Evolutionary conservation across 1,140 invertebrate species (phyloP).

Genomic region (Aphelenchoides fujianensis): DNA sequence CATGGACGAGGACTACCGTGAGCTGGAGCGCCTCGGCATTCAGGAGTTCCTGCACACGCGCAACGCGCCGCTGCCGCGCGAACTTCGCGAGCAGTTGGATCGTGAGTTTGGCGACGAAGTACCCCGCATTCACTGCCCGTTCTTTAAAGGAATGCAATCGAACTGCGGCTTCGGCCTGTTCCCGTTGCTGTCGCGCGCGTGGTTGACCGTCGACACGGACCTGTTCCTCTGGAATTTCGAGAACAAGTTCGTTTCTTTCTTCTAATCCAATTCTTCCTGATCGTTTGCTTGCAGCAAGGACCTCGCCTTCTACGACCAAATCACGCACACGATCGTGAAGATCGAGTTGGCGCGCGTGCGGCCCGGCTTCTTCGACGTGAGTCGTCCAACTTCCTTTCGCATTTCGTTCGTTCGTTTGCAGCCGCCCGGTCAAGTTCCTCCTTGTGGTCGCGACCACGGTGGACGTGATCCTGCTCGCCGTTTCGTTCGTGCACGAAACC

Average conservation of each 20-base stretch:
- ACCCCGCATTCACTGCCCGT: constrained; percentile 1
- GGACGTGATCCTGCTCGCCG: constrained; percentile 84
- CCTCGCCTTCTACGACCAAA: constrained; percentile 62
- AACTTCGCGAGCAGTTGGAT: constrained; percentile 29
- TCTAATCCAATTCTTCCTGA: too few species aligned
- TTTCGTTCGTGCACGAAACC: constrained; percentile 68
- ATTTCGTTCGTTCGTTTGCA: too few species aligned
- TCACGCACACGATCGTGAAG: constrained; percentile 62
- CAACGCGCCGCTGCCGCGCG: constrained; percentile 47
- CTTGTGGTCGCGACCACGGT: constrained; percentile 84
- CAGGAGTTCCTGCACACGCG: constrained; percentile 31
- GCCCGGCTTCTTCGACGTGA: constrained; percentile 49
- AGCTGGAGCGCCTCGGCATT: constrained; percentile 31
- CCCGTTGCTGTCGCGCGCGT: constrained; percentile 88
- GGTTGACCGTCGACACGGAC: constrained; percentile 94
- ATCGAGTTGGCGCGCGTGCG: constrained; percentile 59
- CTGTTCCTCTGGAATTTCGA: constrained; percentile 95
- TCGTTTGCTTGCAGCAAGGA: constrained; percentile 60
- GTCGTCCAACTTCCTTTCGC: not conserved
- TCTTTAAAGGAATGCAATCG: constrained; percentile 77
- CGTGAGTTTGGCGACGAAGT: not conserved
- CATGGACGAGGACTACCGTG: constrained; percentile 33
- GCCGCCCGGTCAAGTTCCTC: constrained; percentile 88
- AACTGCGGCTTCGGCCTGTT: constrained; percentile 93
- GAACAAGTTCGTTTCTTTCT: too few species aligned